Base-by-base conservation (phyloP, 2,113 vertebrate genomes). In the Sclerurus mexicanus region DNA sequence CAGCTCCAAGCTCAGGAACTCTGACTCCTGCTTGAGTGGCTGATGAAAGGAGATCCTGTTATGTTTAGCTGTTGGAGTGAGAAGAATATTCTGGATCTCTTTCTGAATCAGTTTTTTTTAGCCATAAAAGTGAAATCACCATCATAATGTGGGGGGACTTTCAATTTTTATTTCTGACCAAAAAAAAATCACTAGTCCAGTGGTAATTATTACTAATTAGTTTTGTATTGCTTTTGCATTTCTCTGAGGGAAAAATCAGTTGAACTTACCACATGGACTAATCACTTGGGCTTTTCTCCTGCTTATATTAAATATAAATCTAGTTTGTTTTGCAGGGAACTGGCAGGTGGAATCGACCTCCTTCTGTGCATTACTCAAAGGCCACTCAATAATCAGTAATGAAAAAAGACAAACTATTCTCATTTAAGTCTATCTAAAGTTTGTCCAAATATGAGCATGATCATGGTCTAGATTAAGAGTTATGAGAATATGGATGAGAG, bases 131-230 rank as follows among this genome's bases (percentile, higher is more conserved):
- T 55, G 55, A 56, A 63, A 86, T 49, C n/a, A 7, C 7, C 2
- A 21, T 60, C 12, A 35, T 22, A 59, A 27, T 14, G 14, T 9
- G 22, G 4, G 17, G 14, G 8, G 19, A 0, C 0, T 2, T 7
- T 49, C 9, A 15, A 1, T 42, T 86, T 75, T 88, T 67, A 31
- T 71, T 74, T 64, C 17, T 42, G 42, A 40, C 3, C n/a, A n/a
- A n/a, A 4, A 66, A 39, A 35, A 17, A 7, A 20, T 44, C 13
- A 31, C 13, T 63, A 47, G 11, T 64, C 8, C 40, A 35, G 20
- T 64, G 2, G 17, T 35, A 59, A 64, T 50, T 17, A 25, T 73
- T 74, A 30, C 14, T 53, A 35, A 50, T n/a, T 3, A 66, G 12
- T 71, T 91, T n/a, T 28, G 3, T 49, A 28, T 22, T 73, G 9